Conservation (phyloP, 2,797 vertebrate species). For the Hypotaenidia okinawae region DNA sequence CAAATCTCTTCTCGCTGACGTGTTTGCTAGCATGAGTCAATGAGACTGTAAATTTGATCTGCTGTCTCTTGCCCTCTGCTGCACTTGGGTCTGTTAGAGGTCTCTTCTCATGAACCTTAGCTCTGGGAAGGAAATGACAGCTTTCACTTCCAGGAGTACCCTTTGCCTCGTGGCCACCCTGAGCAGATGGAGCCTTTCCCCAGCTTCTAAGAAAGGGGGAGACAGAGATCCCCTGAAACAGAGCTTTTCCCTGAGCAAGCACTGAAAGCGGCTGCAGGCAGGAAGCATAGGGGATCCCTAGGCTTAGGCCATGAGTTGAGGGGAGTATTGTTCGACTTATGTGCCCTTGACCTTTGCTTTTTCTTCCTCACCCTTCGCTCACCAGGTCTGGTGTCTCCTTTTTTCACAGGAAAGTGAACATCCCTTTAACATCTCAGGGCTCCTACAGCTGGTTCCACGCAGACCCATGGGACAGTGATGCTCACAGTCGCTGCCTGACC, state of each 20-base stretch:
- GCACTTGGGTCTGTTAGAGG: not conserved
- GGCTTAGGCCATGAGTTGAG: not conserved
- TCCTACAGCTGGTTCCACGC: not conserved
- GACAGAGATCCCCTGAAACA: not conserved
- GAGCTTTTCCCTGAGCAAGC: not conserved
- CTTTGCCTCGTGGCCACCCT: not conserved
- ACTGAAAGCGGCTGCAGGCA: not conserved
- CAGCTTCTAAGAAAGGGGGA: not conserved
- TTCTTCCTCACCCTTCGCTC: not conserved
- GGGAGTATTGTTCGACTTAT: not conserved
- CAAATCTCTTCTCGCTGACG: not conserved
- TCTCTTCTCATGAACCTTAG: not conserved
- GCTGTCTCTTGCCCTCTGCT: not conserved
- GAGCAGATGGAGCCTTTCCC: not conserved
- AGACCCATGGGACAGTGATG: fast-evolving
- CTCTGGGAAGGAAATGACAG: not conserved
- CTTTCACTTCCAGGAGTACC: not conserved
- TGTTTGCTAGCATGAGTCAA: not conserved
- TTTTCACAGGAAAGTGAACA: not conserved
- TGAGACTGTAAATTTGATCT: conserved; percentile 27
- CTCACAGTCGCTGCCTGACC: not conserved
- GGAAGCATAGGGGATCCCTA: not conserved
- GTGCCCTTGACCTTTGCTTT: not conserved
- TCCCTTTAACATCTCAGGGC: fast-evolving
- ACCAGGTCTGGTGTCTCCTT: not conserved